Evolutionary conservation across 1,140 invertebrate species (phyloP), one percentile per base, ranked within the genome.

Genomic region (Venustaconcha ellipsiformis): DNA sequence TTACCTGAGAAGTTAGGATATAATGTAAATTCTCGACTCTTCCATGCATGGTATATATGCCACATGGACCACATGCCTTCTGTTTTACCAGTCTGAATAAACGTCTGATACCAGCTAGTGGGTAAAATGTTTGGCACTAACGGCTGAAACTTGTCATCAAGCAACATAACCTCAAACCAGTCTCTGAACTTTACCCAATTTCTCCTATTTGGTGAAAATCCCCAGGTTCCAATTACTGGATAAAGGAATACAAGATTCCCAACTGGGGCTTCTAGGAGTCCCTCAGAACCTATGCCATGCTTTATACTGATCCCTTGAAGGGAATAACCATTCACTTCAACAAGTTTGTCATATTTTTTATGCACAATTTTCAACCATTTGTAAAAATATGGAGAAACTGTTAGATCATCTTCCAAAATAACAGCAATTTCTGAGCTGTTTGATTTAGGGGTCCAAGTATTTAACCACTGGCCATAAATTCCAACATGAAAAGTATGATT

Each of bases 401-500:
- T 81, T 59, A 84, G 14, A 69, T 86, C 84, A 68, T 86, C 84
- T 60, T 86, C 84, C 3, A 86, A 59, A 60, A 86, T 78, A 11
- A 86, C 30, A n/a, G 81, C 84, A 58, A 86, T 80, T 72, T 86
- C 82, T 26, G 80, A 78, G 57, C 76, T 70, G 30, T 76, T 73
- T 58, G 74, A 48, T 56, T 67, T 62, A 1, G 74, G 78, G 55
- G 72, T 63, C 84, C 84, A 86, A 1, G 84, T 80, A 17, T 74
- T 57, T 5, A 86, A 30, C 84, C 84, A 86, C 70, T 86, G 84
- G 15, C 84, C 84, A 57, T 76, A 68, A 14, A 86, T 69, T 14
- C 81, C 81, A 1, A 80, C 84, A 70, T 84, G 81, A 12, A 64
- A 59, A 0, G 70, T 18, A 37, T 82, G 77, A 23, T 63, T 62